A percentile compares a stretch with the other conserved stretches of the same genome.
Conservation (phyloP, 2,113 vertebrate species). For the Syrmaticus mikado region DNA sequence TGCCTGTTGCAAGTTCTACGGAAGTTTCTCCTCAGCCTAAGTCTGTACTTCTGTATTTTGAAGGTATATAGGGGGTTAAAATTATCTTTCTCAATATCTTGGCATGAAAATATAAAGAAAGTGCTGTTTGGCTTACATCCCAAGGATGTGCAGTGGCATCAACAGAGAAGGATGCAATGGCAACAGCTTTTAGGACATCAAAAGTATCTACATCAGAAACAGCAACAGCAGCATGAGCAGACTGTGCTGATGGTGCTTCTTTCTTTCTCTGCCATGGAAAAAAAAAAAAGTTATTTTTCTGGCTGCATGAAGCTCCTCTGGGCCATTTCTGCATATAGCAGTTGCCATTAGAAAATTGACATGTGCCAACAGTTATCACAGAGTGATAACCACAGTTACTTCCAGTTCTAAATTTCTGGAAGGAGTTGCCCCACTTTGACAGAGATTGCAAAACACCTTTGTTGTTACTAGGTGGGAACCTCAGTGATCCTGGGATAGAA, state of each 20-base stretch:
- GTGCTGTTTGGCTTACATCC: neutral
- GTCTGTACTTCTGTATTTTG: neutral
- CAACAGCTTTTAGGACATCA: slow-evolving; percentile 27
- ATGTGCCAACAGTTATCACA: neutral
- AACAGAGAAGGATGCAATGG: neutral
- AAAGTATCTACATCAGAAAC: slow-evolving; percentile 19
- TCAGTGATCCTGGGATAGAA: neutral
- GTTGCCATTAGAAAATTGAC: neutral
- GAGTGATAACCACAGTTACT: neutral
- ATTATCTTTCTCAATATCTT: neutral
- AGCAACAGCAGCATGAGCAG: slow-evolving; percentile 12
- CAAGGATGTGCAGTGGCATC: neutral
- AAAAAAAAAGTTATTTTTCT: neutral
- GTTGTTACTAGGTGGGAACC: neutral
- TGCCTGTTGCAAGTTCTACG: neutral
- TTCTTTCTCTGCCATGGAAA: slow-evolving; percentile 27
- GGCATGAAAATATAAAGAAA: neutral
- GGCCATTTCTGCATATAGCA: neutral
- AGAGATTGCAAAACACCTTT: neutral
- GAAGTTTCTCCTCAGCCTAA: neutral
- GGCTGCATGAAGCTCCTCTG: neutral
- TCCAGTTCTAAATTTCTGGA: neutral
- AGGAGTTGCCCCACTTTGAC: neutral
- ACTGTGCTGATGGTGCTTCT: neutral
- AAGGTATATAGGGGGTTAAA: neutral